These are phyloP conservation scores for Saturnia pavonia DNA, from an alignment of 2,888 invertebrate species.

Conservation along the genomic window DNA sequence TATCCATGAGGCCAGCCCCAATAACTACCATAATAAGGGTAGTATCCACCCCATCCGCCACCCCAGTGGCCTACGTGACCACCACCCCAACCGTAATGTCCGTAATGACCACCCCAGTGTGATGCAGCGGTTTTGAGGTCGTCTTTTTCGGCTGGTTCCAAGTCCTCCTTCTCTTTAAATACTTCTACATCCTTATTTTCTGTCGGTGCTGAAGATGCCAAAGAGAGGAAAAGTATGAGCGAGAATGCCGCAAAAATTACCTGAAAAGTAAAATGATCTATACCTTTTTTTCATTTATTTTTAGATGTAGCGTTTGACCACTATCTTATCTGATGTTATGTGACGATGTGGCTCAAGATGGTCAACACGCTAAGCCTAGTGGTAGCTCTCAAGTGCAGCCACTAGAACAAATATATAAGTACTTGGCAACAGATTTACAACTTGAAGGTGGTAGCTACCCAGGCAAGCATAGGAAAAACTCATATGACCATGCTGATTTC, in stretches of 20 bases:
- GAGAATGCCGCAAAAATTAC: constrained; percentile 47
- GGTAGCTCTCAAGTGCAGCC: no score
- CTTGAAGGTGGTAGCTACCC: no score
- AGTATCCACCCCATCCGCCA: constrained; percentile 43
- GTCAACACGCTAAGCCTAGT: no score
- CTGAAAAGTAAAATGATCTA: constrained; percentile 42
- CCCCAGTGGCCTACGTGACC: constrained; percentile 46
- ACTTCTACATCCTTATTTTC: constrained; percentile 42
- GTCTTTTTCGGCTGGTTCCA: constrained; percentile 54
- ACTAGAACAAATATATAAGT: no score
- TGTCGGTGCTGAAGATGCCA: constrained; percentile 55
- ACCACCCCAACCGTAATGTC: constrained; percentile 49
- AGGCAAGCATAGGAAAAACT: no score
- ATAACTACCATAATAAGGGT: constrained; percentile 36
- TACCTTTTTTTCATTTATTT: background rate
- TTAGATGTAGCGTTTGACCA: no score
- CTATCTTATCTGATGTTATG: no score
- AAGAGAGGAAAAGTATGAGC: constrained; percentile 51
- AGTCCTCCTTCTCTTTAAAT: constrained; percentile 46
- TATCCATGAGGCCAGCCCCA: constrained; percentile 41
- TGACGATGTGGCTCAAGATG: no score
- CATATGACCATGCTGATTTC: no score
- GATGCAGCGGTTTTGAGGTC: constrained; percentile 72
- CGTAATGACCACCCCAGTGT: constrained; percentile 51
- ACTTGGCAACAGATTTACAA: no score